Evolutionary conservation across 2,113 vertebrate species (phyloP).

Genomic region (Microtus oregoni): DNA sequence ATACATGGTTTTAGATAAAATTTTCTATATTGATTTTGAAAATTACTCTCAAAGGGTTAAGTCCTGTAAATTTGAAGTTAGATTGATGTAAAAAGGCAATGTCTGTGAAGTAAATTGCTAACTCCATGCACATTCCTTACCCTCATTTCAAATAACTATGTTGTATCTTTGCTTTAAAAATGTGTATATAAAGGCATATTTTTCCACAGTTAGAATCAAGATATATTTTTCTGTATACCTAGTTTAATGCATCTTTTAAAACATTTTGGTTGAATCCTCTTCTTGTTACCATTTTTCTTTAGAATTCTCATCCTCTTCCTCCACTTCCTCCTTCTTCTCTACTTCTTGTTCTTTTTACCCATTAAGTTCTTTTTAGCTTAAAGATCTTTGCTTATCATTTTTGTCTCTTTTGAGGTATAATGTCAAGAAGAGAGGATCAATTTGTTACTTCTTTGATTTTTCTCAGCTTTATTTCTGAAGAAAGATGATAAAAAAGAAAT

Average conservation of each 20-base stretch:
- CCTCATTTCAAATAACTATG: slow-evolving; percentile 15
- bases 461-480: neutral
- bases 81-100: neutral
- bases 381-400: neutral
- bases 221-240: neutral
- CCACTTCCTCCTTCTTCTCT: too few species aligned
- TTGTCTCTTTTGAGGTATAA: neutral
- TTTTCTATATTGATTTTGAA: neutral
- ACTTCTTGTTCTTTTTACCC: too few species aligned
- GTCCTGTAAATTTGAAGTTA: neutral
- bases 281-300: slow-evolving; percentile 1
- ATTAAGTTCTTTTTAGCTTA: neutral
- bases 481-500: too few species aligned
- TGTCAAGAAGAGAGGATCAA: neutral
- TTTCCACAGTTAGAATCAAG: slow-evolving; percentile 12
- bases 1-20: neutral
- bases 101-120: neutral
- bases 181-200: neutral
- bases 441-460: neutral
- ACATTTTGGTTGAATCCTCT: neutral
- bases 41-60: slow-evolving; percentile 20
- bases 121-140: neutral
- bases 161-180: slow-evolving; percentile 39
- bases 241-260: neutral
- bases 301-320: neutral